These are phyloP conservation scores for Caenorhabditis uteleia DNA, from an alignment of 2,888 invertebrate species.

Conservation along the genomic window DNA sequence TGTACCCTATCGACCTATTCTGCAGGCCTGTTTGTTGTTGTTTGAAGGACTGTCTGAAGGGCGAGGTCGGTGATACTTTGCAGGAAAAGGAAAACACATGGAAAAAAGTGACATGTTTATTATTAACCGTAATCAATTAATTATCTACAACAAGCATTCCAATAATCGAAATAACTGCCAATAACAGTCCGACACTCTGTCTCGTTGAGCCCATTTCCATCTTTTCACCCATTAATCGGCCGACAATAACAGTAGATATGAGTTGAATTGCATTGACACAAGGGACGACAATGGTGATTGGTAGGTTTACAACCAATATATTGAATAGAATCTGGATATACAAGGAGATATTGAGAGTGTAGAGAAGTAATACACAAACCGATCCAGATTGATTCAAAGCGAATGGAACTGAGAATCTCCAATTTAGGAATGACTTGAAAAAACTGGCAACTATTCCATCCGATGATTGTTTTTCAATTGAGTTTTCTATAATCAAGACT, in stretches of 20 bases:
- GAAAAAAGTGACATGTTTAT: neutral
- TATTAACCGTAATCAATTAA: conserved; percentile 1
- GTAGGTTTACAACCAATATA: conserved; percentile 33
- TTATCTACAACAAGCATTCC: conserved; percentile 24
- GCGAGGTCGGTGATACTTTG: too few species aligned
- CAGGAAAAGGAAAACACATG: too few species aligned
- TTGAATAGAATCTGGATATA: conserved; percentile 42
- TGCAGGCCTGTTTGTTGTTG: too few species aligned
- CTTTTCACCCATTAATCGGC: conserved; percentile 36
- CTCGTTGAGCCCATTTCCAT: conserved; percentile 8
- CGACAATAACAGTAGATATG: conserved; percentile 28
- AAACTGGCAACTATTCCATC: conserved; percentile 10
- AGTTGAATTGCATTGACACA: conserved; percentile 45
- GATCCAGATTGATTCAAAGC: conserved; percentile 40
- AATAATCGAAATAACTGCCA: conserved; percentile 26
- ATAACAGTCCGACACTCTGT: conserved; percentile 19
- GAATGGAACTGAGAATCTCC: conserved; percentile 44
- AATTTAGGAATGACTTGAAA: conserved; percentile 24
- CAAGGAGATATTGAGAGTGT: too few species aligned
- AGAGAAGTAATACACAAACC: conserved; percentile 9
- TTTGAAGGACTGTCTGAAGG: too few species aligned
- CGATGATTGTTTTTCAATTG: neutral
- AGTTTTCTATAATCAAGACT: neutral
- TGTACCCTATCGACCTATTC: too few species aligned
- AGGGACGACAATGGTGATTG: conserved; percentile 48